Conservation (phyloP, 1,140 invertebrate genomes). For the Brachystomella parvula region DNA sequence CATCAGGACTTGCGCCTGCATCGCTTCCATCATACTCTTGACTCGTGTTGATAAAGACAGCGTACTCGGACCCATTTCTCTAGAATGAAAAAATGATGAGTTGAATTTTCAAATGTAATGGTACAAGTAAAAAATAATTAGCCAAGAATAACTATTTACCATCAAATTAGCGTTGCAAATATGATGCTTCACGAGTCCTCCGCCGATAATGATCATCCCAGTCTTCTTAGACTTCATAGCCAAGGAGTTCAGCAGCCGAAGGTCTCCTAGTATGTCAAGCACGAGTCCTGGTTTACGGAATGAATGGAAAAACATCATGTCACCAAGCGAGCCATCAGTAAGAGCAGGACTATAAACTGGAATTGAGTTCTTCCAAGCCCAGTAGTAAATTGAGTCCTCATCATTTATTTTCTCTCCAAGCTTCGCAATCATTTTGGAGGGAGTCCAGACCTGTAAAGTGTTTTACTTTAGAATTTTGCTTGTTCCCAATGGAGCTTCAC, state of each 20-base stretch:
- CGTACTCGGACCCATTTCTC: conserved; percentile 95
- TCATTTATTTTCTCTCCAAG: conserved; percentile 88
- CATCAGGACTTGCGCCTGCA: conserved; percentile 92
- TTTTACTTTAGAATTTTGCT: too few species aligned
- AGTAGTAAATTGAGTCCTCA: conserved; percentile 90
- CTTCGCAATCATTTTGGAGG: conserved; percentile 73
- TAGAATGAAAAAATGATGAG: conserved; percentile 43
- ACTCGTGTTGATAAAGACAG: conserved; percentile 95
- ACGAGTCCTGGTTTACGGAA: conserved; percentile 84
- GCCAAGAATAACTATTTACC: conserved; percentile 47
- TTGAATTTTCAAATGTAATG: neutral
- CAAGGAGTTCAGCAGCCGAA: conserved; percentile 82
- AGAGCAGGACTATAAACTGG: conserved; percentile 96
- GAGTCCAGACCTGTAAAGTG: conserved; percentile 78
- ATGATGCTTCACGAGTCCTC: conserved; percentile 97
- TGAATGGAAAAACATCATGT: conserved; percentile 99
- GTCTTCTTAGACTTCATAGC: conserved; percentile 86
- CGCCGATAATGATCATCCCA: conserved; percentile 96
- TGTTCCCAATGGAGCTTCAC: neutral
- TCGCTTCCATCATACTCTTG: conserved; percentile 98
- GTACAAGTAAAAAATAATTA: neutral
- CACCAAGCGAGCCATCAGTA: conserved; percentile 96
- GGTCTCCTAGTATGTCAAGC: conserved; percentile 87
- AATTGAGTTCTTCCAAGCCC: conserved; percentile 95
- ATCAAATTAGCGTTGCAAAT: conserved; percentile 97